Evolutionary conservation across 2,888 invertebrate species (phyloP), one percentile per base, ranked within the genome.

Genomic region (Chesias legatella): DNA sequence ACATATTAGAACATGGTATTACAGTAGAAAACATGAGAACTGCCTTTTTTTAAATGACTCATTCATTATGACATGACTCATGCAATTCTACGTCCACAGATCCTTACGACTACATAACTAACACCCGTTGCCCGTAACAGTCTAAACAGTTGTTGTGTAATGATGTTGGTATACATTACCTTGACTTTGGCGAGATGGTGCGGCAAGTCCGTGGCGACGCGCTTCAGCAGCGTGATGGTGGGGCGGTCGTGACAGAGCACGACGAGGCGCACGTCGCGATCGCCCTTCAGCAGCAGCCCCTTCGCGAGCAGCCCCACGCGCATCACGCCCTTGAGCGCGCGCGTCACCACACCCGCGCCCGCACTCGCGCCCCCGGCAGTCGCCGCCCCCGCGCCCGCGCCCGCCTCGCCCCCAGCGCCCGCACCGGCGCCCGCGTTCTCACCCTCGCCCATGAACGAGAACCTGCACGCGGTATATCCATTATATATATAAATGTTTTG

Each of bases 191-290:
- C 31, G 30, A 51, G 54, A 13, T 51, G 54, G 23, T 8, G 22
- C 9, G 97, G 97, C 68, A 98, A 88, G 64, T 94, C 92, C 55
- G 94, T 92, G 22, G 95, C 94, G 10, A 98, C 96, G 58, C 95
- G 93, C 73, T 96, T 94, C 48, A 99, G 90, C 56, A 98, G 89
- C 32, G 95, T 92, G 71, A 92, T 78, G 36, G 98, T 98, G 44
- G 99, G 99, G 60, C 97, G 96, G 78, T 97, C 97, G 42, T 96
- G 94, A 79, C 98, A 98, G 40, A 99, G 90, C 37, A 99, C 97
- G 23, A 99, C 98, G 49, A 99, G 90, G 59, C 97, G 94, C 40
- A 99, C 97, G 67, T 92, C 92, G 50, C 92, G 92, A 84, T 99
- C 98, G 4, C 97, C 97, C 53, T 94, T 93, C 11, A 99, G 90